Evolutionary conservation across 2,113 vertebrate species (phyloP), one percentile per base, ranked within the genome.

Genomic region (Osmerus eperlanus): DNA sequence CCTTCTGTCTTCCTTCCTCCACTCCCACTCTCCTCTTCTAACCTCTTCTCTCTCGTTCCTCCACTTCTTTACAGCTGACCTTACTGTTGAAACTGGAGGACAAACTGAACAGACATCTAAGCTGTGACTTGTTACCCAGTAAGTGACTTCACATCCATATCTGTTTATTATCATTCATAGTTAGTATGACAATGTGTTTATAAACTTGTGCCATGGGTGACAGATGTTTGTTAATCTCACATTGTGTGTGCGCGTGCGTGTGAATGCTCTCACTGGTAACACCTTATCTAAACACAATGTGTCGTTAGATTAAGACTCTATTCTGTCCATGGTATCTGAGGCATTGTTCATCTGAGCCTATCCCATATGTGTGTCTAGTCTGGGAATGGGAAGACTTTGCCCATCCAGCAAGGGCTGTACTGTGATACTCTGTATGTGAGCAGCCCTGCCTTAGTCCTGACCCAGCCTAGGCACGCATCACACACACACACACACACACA

Each of bases 51-150:
- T 62, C 56, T 54, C 41, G 6, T 2, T 47, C 8, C 8, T 47
- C 41, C 41, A 47, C 41, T 47, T 11, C 8, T 47, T 1, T 47
- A 9, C 72, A 99, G 97, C 81, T 99, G 78, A 98, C 96, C 0
- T 90, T 99, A 85, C 91, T 99, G 85, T 92, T 99, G 86, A 99
- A 98, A 89, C 94, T 99, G 89, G 97, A 99, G 85, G 97, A 99
- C 91, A 99, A 99, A 86, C 84, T 99, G 88, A 99, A 98, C 84
- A 92, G 97, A 88, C 97, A 99, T 86, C 91, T 99, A 89, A 99
- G 96, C 94, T 99, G 97, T 90, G 97, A 98, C 89, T 90, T 97
- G 81, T 93, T 96, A 92, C 95, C 95, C 85, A 93, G 89, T 90
- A 86, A 86, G 86, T 70, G 19, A 3, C 65, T 47, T 15, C 58